phyloP scores from a whole-genome alignment of 2,113 vertebrate genomes.

The Serilophus lunatus region DNA sequence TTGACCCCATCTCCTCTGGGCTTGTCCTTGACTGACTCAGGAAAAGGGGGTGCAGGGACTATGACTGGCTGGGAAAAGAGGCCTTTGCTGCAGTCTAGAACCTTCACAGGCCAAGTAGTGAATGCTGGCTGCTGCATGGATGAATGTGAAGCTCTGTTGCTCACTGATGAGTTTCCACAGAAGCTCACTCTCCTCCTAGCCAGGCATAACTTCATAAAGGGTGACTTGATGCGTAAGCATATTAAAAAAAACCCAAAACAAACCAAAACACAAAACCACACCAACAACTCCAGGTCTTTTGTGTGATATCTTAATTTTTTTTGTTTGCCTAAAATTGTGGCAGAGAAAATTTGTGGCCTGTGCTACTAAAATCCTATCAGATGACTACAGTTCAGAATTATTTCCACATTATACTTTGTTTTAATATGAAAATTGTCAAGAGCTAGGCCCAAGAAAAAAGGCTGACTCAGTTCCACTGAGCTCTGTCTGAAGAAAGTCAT shows the following conservation, averaged over 20 bases:
- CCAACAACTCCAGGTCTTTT: background rate
- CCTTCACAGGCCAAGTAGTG: background rate
- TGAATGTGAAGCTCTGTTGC: background rate
- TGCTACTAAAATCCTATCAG: background rate
- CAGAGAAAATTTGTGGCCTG: background rate
- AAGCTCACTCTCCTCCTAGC: background rate
- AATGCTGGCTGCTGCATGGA: background rate
- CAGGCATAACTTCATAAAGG: background rate
- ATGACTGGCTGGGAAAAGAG: background rate
- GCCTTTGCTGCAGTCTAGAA: background rate
- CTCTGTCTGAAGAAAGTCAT: constrained; percentile 51
- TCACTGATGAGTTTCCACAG: fast-evolving
- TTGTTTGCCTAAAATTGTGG: background rate
- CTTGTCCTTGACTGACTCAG: background rate
- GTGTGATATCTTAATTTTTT: background rate
- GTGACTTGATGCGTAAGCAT: background rate
- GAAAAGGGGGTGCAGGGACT: background rate
- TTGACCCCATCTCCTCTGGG: background rate
- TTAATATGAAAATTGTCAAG: constrained; percentile 50
- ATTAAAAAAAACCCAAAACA: background rate
- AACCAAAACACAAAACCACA: background rate
- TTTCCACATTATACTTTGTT: constrained; percentile 48
- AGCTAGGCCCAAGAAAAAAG: constrained; percentile 50
- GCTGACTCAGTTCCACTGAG: constrained; percentile 46
- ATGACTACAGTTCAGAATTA: constrained; percentile 25